Evolutionary conservation across 30 jellyfish, hydroid and myxozoan species (phyloP), one percentile per base, ranked within the genome.

Genomic region (Aurelia sp.): DNA sequence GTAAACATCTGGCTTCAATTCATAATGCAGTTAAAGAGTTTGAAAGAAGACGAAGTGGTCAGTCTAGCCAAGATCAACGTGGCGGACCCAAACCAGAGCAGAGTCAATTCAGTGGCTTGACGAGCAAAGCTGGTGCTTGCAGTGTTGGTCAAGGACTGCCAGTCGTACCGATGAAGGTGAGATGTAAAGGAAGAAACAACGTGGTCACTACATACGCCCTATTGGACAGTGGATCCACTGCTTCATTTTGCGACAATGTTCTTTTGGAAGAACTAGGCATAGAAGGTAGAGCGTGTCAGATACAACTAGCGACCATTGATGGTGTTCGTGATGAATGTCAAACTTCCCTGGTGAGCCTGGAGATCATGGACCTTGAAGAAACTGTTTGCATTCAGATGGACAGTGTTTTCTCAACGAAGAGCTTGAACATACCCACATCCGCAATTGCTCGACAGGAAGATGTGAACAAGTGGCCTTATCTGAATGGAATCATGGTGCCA

Each of bases 371-470:
- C 58, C 24, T 82, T 35, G 79, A 82, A 13, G 74, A 82, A 58
- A 47, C 67, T 27, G 78, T 82, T 33, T 33, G 78, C 81, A 82
- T 82, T 66, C 70, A 35, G 86, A 30, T 67, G 78, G 79, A 59
- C 58, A 82, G 30, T 69, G 86, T 82, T 3, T 82, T 50, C 30
- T 68, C 86, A 38, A 69, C 84, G 60, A 60, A 59, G 64, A 66
- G 79, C 40, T 73, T 82, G 86, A 69, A 69, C 71, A 62, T 82
- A 60, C 76, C 78, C 13, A 55, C 53, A 33, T 78, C 35, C 18
- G 85, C 92, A 8, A 82, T 67, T 2, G 78, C 92, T 70, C 76
- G 5, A 40, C 92, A 82, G 55, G 86, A 82, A 48, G 92, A 82
- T 51, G 86, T 82, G 21, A 52, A 50, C 59, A 38, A 33, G 20